A percentile compares a stretch with the other conserved stretches of the same genome.
Evolutionary conservation across 2,113 vertebrate species (phyloP).

Genomic region (Varanus komodoensis): DNA sequence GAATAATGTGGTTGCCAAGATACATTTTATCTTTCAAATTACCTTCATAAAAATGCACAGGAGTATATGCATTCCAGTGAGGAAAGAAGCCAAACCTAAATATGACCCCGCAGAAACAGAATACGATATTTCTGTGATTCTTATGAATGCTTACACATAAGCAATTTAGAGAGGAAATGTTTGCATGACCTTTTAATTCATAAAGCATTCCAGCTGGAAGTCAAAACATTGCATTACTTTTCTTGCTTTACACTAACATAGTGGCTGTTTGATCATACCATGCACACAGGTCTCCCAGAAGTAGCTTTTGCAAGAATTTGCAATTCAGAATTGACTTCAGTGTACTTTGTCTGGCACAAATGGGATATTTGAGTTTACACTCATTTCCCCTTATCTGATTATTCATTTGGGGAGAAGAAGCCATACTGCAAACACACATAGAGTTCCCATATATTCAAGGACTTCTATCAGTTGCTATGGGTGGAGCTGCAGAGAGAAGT

Average conservation of each 20-base stretch:
- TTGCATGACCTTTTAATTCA: conserved; percentile 37
- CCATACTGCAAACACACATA: background rate
- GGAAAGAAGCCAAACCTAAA: conserved; percentile 17
- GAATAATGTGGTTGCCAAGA: conserved; percentile 56
- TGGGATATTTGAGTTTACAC: conserved; percentile 58
- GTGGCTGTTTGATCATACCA: conserved; percentile 39
- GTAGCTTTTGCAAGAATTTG: conserved; percentile 40
- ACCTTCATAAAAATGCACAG: conserved; percentile 50
- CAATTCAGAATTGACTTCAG: conserved; percentile 65
- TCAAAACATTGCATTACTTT: conserved; percentile 13
- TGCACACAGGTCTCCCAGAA: conserved; percentile 27
- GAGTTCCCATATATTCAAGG: background rate
- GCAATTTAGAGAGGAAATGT: conserved; percentile 41
- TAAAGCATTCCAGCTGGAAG: conserved; percentile 13
- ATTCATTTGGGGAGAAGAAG: background rate
- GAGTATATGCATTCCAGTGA: conserved; percentile 26
- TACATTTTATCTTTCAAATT: conserved; percentile 50
- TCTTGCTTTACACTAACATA: conserved; percentile 32
- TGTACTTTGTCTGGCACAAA: conserved; percentile 60
- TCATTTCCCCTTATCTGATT: conserved; percentile 33
- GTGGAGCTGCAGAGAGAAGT: background rate
- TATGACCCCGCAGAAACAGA: conserved; percentile 41
- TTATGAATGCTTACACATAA: background rate
- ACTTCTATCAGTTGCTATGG: background rate
- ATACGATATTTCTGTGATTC: conserved; percentile 36